phyloP scores from a whole-genome alignment of 2,797 vertebrate species.

The Urocyon cinereoargenteus region DNA sequence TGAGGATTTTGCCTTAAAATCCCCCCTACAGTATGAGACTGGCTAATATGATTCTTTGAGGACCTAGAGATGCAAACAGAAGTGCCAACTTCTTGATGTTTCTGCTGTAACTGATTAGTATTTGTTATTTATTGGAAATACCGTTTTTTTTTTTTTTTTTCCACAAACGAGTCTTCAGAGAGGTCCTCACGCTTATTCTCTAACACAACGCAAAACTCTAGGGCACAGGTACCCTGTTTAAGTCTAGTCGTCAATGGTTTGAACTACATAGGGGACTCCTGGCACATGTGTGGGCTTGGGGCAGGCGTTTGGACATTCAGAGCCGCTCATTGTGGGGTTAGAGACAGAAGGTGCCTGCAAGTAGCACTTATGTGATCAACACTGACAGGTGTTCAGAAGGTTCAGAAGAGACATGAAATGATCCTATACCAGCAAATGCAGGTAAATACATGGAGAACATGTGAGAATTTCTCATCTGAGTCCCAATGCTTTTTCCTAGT shows the following conservation, averaged over 20 bases:
- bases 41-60: not conserved
- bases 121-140: not conserved
- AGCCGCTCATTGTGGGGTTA: too few species aligned
- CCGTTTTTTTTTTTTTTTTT: not conserved
- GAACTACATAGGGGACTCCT: too few species aligned
- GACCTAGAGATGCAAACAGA: not conserved
- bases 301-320: fast-evolving
- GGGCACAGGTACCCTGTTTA: too few species aligned
- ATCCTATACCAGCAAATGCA: not conserved
- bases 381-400: not conserved
- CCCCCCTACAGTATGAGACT: not conserved
- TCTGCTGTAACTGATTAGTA: not conserved
- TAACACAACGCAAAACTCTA: not conserved
- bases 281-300: not conserved
- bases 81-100: not conserved
- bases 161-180: not conserved
- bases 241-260: not conserved
- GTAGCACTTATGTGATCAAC: not conserved
- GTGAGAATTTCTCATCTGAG: not conserved
- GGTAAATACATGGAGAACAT: fast-evolving
- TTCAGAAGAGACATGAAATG: not conserved
- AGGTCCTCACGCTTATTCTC: too few species aligned
- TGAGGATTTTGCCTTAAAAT: not conserved
- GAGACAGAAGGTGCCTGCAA: fast-evolving
- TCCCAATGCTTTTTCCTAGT: not conserved